A percentile compares a stretch with the other conserved stretches of the same genome.
Evolutionary conservation across 1,140 invertebrate species (phyloP).

Genomic region (Armadillidium nasatum): DNA sequence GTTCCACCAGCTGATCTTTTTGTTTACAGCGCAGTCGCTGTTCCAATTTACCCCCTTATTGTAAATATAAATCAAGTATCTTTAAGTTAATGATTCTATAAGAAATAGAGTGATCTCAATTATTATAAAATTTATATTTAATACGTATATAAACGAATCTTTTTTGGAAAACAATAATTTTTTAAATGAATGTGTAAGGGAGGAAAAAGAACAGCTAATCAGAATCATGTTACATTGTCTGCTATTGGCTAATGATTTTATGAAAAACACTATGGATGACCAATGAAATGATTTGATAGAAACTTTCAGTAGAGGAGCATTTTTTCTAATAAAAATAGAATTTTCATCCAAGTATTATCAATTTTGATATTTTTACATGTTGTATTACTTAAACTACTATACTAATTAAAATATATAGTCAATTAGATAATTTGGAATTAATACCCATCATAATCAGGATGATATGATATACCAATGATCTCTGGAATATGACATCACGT

Average conservation of each 20-base stretch:
- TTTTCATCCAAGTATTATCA: no score
- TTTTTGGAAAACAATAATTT: no score
- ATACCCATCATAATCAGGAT: not conserved
- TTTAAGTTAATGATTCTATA: no score
- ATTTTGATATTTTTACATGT: no score
- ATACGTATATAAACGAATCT: no score
- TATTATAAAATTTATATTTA: no score
- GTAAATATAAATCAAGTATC: not conserved
- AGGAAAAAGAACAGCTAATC: not conserved
- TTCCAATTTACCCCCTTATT: not conserved
- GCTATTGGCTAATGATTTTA: not conserved
- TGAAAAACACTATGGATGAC: not conserved
- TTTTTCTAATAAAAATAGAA: no score
- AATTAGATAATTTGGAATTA: not conserved
- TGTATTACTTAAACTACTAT: no score
- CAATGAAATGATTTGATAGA: no score
- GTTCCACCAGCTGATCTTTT: not conserved
- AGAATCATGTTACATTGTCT: not conserved
- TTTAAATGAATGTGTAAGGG: not conserved
- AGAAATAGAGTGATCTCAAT: no score
- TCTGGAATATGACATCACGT: not conserved
- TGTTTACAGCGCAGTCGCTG: conserved; percentile 8
- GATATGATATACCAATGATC: not conserved
- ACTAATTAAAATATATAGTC: no score
- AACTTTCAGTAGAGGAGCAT: no score